phyloP scores from a whole-genome alignment of 1,140 invertebrate species.

The Cyrtorhinus lividipennis region DNA sequence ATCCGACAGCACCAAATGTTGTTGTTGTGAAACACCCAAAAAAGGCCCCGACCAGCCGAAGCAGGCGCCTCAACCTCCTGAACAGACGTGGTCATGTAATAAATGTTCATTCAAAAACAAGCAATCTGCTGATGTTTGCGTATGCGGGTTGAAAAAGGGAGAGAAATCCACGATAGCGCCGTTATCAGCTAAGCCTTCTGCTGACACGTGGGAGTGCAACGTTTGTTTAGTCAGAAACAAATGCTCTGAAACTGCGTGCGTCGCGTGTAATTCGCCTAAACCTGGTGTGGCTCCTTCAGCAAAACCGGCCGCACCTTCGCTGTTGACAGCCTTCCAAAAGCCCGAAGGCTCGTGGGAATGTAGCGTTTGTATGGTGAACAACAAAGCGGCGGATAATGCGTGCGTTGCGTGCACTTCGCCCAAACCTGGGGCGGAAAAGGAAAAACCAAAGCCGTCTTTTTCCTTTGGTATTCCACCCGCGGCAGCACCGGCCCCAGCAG shows the following conservation, averaged over 20 bases:
- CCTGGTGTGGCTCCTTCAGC: background rate
- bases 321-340: constrained; percentile 30
- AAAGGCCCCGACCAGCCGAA: background rate
- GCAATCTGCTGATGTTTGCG: constrained; percentile 10
- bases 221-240: constrained; percentile 20
- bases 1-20: constrained; percentile 31
- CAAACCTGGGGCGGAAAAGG: background rate
- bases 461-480: constrained; percentile 16
- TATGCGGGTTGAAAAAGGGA: background rate
- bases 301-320: background rate
- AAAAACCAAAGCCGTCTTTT: constrained; percentile 3
- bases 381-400: constrained; percentile 13
- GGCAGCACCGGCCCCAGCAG: background rate
- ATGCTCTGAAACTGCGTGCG: constrained; percentile 11
- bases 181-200: background rate
- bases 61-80: background rate
- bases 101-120: constrained; percentile 11
- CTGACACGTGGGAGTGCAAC: constrained; percentile 18
- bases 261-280: constrained; percentile 13
- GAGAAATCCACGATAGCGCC: background rate
- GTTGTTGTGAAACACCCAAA: constrained; percentile 25
- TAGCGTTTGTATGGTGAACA: constrained; percentile 16
- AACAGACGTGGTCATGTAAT: constrained; percentile 8
- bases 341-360: constrained; percentile 29
- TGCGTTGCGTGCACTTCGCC: constrained; percentile 16